Base-by-base conservation (phyloP, 2,888 invertebrate species). In the Campopleginae sp. region DNA sequence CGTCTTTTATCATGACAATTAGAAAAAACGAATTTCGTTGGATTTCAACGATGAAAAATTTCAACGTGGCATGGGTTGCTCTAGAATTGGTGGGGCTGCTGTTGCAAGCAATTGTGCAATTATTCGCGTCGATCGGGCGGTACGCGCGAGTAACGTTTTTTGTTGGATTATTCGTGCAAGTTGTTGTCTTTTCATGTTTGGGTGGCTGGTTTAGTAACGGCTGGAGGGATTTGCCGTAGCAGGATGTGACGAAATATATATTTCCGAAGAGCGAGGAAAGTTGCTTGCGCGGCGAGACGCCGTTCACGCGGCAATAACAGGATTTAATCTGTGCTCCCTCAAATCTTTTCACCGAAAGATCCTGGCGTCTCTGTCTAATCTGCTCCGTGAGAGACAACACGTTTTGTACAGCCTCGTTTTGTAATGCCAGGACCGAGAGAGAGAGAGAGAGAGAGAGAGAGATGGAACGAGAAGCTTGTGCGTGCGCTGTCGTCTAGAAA, bases 401-500 rank as follows among this genome's bases (percentile, higher is more conserved):
- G 42, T n/a, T 58, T 14, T 19, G 51, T 65, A 82, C 54, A 65
- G 58, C 76, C 76, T 77, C 71, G 63, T 77, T 27, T 80, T 58
- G 63, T 54, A 65, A 79, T 61, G 72, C 66, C 51, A 86, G 75
- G 68, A 82, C 51, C 82, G 86, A 77, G 79, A 77, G 46, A 77
- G 72, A 81, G 63, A 51, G 86, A 77, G 68, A 82, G 58, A 84
- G 86, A 77, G 79, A 77, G 46, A 77, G 72, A 81, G 63, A 51
- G 72, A 72, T n/a, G n/a, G n/a, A n/a, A n/a, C 0, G 86, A 76
- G 74, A 76, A 81, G 63, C 65, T 81, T 82, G 87, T 87, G 85
- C 86, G 84, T 78, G 90, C 70, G 83, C 89, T 82, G 80, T 91
- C 92, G 88, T 88, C 90, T 89, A 90, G 92, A 92, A 92, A 92